Evolutionary conservation across 2,888 invertebrate genomes (phyloP), one percentile per base, ranked within the genome.

Genomic region (Drosophila macrospina): DNA sequence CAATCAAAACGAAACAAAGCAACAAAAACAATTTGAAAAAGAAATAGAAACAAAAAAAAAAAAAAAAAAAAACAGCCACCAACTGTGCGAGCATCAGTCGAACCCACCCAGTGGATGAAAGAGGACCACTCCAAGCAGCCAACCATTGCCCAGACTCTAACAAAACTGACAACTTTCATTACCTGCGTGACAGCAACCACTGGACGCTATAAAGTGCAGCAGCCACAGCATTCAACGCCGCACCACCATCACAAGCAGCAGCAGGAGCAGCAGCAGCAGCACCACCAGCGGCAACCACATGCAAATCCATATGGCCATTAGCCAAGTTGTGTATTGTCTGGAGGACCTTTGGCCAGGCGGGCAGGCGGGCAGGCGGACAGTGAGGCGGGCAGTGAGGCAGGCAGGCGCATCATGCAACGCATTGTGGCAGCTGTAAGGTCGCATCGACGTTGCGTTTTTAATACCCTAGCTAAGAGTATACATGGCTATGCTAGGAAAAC

Each of bases 271-370:
- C 26, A 28, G 7, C 51, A 45, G 34, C 20, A 36, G 26, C 39
- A 44, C 47, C 81, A 80, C 52, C 62, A 59, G 52, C 55, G 56
- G 24, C 74, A 57, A 64, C 83, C 65, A 69, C 75, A 85, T 81
- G 87, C 65, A 81, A 69, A 88, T 86, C 63, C 76, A 70, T 70
- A 52, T 44, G 30, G 24, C 68, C 83, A 62, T 63, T 60, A 50
- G 34, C 45, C 66, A 55, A 32, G 56, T 57, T 44, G 44, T 41
- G 28, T 1, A 8, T 42, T 42, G 52, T 34, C 32, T 20, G 15
- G 20, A 45, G 16, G 34, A 34, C 44, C 34, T 55, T 36, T 54
- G 41, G 20, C 50, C 26, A 24, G 20, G 20, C 20, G 20, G 20
- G 3, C 20, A 20, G 3, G 20, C 20, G 3, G 20, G 20, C 20